Conservation (phyloP, 2,888 invertebrate species). For the Nymphalis polychloros region DNA sequence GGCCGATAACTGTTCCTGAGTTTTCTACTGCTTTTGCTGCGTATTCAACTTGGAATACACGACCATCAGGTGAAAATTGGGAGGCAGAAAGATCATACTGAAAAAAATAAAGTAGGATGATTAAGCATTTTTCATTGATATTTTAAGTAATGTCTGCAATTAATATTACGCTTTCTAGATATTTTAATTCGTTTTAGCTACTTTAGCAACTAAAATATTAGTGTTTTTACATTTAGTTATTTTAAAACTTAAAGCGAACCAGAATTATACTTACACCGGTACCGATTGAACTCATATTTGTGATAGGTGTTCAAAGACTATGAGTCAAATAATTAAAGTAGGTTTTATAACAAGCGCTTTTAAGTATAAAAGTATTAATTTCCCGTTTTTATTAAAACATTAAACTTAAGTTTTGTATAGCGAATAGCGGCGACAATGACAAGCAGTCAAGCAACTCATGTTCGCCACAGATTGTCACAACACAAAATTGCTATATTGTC, state of each 20-base stretch:
- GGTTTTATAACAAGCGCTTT: constrained; percentile 8
- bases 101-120: constrained; percentile 52
- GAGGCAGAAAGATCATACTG: constrained; percentile 99
- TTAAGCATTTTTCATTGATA: constrained; percentile 38
- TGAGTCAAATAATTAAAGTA: not conserved
- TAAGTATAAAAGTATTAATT: constrained; percentile 6
- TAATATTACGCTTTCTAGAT: not conserved
- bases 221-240: not conserved
- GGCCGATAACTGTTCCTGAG: constrained; percentile 96
- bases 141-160: not conserved
- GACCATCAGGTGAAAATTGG: constrained; percentile 99
- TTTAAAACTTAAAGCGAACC: not conserved
- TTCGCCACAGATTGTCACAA: constrained; percentile 30
- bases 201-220: not conserved
- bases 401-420: constrained; percentile 42
- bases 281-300: constrained; percentile 94
- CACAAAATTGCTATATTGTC: not conserved
- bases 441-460: constrained; percentile 53
- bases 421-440: constrained; percentile 54
- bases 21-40: constrained; percentile 99
- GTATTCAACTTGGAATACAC: constrained; percentile 99
- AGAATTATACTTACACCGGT: constrained; percentile 89
- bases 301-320: constrained; percentile 8
- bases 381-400: constrained; percentile 9
- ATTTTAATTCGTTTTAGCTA: not conserved